Percentiles rank a stretch among this genome's conserved stretches.
These are phyloP conservation scores for Tangara arthus DNA, from an alignment of 2,797 vertebrate species.

Conservation along the genomic window DNA sequence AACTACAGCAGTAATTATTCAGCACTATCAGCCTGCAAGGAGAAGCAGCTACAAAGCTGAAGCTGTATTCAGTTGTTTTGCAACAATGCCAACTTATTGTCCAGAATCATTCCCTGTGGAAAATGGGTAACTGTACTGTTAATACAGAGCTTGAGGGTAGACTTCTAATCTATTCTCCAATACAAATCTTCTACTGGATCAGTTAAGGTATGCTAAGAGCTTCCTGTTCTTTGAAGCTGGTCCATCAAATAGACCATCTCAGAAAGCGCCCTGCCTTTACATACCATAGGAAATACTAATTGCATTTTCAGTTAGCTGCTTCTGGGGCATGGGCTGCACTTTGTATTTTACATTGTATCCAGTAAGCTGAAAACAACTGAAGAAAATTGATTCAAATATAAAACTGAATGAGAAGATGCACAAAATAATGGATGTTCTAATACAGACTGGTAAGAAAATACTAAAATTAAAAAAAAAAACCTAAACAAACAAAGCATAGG, in stretches of 20 bases:
- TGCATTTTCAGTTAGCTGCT: not conserved
- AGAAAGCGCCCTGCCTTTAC: not conserved
- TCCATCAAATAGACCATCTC: not conserved
- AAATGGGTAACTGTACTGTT: not conserved
- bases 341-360: not conserved
- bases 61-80: not conserved
- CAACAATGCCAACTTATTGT: not conserved
- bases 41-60: not conserved
- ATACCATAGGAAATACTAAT: not conserved
- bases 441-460: not conserved
- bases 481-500: not conserved
- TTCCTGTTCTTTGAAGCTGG: not conserved
- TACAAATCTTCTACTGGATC: not conserved
- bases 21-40: not conserved
- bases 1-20: not conserved
- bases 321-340: not conserved
- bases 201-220: not conserved
- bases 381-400: not conserved
- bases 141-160: not conserved
- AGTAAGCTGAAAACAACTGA: not conserved
- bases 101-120: not conserved
- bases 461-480: not conserved
- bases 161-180: not conserved
- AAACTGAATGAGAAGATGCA: not conserved
- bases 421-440: not conserved